Percentiles rank a stretch among this genome's conserved stretches.
Evolutionary conservation across 2,113 vertebrate genomes (phyloP).

Genomic region (Girardinichthys multiradiatus): DNA sequence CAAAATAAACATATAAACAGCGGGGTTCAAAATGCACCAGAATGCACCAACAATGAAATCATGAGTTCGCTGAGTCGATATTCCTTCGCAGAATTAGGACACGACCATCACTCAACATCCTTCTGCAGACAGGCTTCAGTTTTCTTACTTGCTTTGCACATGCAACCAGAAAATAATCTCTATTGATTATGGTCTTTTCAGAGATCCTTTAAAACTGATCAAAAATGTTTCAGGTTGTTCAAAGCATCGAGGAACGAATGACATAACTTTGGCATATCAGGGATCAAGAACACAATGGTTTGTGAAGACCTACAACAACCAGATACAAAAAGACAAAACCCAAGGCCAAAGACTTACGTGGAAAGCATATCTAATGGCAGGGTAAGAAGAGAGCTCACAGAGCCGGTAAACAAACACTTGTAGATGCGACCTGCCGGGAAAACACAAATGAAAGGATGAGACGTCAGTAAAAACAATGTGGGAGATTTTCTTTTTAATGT

Average conservation of each 20-base stretch:
- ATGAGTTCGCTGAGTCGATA: no score
- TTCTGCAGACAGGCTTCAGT: not conserved
- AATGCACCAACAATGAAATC: no score
- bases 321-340: not conserved
- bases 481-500: not conserved
- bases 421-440: constrained; percentile 91
- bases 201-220: not conserved
- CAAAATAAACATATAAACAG: no score
- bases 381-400: constrained; percentile 97
- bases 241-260: not conserved
- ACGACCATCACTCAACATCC: no score
- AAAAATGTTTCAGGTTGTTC: not conserved
- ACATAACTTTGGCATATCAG: not conserved
- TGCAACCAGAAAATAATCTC: not conserved
- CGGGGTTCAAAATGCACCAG: no score
- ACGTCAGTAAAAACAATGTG: not conserved
- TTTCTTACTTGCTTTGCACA: not conserved
- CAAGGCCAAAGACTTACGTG: constrained; percentile 85
- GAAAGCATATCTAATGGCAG: constrained; percentile 97
- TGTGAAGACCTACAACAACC: not conserved
- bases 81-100: no score
- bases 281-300: not conserved
- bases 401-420: constrained; percentile 99
- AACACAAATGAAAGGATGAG: constrained; percentile 15
- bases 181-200: no score